phyloP scores from a whole-genome alignment of 2,113 vertebrate species.

The Sinocyclocheilus maitianheensis region DNA sequence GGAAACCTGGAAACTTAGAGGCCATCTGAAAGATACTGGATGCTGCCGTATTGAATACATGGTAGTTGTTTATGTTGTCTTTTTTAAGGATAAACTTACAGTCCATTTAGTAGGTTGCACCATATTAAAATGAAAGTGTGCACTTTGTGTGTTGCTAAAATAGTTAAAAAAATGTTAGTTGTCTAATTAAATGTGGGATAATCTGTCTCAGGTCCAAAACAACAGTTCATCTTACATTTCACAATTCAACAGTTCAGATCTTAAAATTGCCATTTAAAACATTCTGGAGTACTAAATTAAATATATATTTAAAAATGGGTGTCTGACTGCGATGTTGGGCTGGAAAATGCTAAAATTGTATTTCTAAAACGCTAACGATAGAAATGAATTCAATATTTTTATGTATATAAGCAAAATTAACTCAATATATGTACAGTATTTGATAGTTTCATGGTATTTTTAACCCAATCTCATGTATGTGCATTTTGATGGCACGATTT shows the following conservation, averaged over 20 bases:
- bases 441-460: too few relatives aligned
- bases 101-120: not conserved
- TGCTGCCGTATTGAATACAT: not conserved
- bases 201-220: not conserved
- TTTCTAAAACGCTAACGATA: too few relatives aligned
- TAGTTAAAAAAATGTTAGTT: not conserved
- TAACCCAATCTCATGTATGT: too few relatives aligned
- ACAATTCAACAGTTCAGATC: not conserved
- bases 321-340: not conserved
- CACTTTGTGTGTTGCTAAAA: not conserved
- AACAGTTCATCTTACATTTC: not conserved
- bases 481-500: too few relatives aligned
- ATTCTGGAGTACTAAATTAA: not conserved
- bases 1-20: slow-evolving; percentile 3
- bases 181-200: not conserved
- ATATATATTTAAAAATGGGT: not conserved
- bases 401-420: too few relatives aligned
- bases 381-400: not conserved
- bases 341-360: not conserved
- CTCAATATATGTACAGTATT: too few relatives aligned
- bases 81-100: not conserved
- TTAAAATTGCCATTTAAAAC: not conserved
- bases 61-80: not conserved
- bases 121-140: not conserved
- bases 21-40: not conserved